A percentile compares a stretch with the other conserved stretches of the same genome.
Conservation (phyloP, 2,888 invertebrate genomes). For the Scrobipalpa atriplicella region DNA sequence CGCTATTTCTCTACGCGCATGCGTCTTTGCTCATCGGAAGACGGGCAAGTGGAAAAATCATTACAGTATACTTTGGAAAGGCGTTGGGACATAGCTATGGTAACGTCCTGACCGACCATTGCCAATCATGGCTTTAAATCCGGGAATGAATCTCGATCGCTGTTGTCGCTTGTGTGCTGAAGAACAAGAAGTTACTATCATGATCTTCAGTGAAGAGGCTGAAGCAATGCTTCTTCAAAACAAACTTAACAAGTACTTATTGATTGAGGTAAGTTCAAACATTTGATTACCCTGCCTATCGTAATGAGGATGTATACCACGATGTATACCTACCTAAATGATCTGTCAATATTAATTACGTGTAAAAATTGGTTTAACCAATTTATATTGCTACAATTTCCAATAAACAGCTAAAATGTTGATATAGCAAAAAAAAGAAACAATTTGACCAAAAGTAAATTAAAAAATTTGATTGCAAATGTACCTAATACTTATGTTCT, state of each 20-base stretch:
- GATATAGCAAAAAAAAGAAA: no score
- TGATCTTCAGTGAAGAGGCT: slow-evolving; percentile 86
- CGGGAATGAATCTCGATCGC: slow-evolving; percentile 62
- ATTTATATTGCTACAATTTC: no score
- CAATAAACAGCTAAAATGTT: no score
- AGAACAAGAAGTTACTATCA: slow-evolving; percentile 82
- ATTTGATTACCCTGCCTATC: background rate
- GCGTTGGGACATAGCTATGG: slow-evolving; percentile 37
- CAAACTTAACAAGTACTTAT: slow-evolving; percentile 86
- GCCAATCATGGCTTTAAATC: slow-evolving; percentile 47
- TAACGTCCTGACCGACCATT: slow-evolving; percentile 15
- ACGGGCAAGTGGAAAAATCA: slow-evolving; percentile 59
- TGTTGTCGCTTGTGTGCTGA: slow-evolving; percentile 86
- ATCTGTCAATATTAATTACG: no score
- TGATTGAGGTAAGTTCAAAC: slow-evolving; percentile 80
- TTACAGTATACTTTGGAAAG: slow-evolving; percentile 48
- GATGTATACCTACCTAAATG: no score
- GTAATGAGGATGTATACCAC: no score
- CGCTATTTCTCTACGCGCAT: slow-evolving; percentile 63
- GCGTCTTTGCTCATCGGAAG: slow-evolving; percentile 51
- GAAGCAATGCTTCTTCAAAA: slow-evolving; percentile 84
- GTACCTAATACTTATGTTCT: no score
- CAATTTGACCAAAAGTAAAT: no score
- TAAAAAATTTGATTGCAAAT: no score
- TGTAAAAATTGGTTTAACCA: no score